phyloP scores from a whole-genome alignment of 2,888 invertebrate genomes.

The Dryococelus australis region DNA sequence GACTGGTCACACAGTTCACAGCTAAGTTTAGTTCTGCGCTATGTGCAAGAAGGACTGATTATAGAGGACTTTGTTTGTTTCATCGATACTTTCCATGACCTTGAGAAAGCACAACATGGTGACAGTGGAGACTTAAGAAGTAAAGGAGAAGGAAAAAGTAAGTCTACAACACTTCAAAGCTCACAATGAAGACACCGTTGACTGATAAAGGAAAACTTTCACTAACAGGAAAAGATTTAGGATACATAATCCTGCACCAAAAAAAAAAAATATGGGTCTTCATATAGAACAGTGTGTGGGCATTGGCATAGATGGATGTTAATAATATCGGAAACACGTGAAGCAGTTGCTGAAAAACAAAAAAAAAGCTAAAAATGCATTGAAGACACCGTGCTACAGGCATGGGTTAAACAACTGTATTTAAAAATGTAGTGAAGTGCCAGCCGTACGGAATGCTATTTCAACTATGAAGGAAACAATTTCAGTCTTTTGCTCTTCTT shows the following conservation, averaged over 20 bases:
- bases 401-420: background rate
- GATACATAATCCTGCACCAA: background rate
- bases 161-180: background rate
- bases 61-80: slow-evolving; percentile 4
- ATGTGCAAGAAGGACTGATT: background rate
- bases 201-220: slow-evolving; percentile 24
- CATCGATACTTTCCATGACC: background rate
- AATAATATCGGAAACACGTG: too few species aligned
- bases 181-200: background rate
- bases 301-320: slow-evolving; percentile 52
- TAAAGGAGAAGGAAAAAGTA: background rate
- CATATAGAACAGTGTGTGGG: slow-evolving; percentile 44
- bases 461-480: background rate
- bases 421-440: background rate
- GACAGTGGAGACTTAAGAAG: background rate
- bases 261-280: background rate
- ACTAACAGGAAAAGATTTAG: slow-evolving; percentile 28
- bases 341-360: too few species aligned
- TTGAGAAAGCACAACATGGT: background rate
- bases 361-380: background rate
- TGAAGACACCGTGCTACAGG: background rate
- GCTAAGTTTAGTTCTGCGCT: too few species aligned
- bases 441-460: background rate
- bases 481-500: background rate
- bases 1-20: too few species aligned